Evolutionary conservation across 2,888 invertebrate species (phyloP).

Genomic region (Drosophila fulvimacula): DNA sequence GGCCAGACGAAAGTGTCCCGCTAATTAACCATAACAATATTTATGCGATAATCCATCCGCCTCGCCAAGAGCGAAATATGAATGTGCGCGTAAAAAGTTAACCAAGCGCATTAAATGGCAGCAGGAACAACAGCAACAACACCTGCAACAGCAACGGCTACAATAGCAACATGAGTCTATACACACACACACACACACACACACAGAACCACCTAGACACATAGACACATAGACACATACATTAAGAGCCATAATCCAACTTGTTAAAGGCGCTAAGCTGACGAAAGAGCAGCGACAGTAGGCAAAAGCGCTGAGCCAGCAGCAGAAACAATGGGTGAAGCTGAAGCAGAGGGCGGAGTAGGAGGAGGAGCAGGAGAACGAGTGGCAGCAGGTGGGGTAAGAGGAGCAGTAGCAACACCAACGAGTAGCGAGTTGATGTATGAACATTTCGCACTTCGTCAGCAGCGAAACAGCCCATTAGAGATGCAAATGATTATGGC

Average conservation of each 20-base stretch:
- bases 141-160: slow-evolving; percentile 18
- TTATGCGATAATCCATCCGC: slow-evolving; percentile 73
- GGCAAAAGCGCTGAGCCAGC: neutral
- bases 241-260: slow-evolving; percentile 16
- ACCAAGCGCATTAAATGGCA: slow-evolving; percentile 64
- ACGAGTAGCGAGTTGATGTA: slow-evolving; percentile 59
- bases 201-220: too few relatives aligned
- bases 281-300: neutral
- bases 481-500: slow-evolving; percentile 77
- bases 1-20: slow-evolving; percentile 64
- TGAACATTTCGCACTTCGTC: slow-evolving; percentile 52
- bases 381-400: too few relatives aligned
- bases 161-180: slow-evolving; percentile 28
- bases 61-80: slow-evolving; percentile 54
- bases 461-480: slow-evolving; percentile 57
- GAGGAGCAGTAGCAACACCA: neutral
- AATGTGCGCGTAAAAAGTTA: slow-evolving; percentile 70
- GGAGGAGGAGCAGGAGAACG: neutral
- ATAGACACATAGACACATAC: neutral
- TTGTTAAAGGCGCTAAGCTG: slow-evolving; percentile 43
- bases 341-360: neutral
- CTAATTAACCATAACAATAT: slow-evolving; percentile 82
- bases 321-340: neutral
- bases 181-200: slow-evolving; percentile 6
- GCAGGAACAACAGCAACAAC: slow-evolving; percentile 20